Evolutionary conservation across 2,113 vertebrate species (phyloP).

Genomic region (Pelusios castaneus): DNA sequence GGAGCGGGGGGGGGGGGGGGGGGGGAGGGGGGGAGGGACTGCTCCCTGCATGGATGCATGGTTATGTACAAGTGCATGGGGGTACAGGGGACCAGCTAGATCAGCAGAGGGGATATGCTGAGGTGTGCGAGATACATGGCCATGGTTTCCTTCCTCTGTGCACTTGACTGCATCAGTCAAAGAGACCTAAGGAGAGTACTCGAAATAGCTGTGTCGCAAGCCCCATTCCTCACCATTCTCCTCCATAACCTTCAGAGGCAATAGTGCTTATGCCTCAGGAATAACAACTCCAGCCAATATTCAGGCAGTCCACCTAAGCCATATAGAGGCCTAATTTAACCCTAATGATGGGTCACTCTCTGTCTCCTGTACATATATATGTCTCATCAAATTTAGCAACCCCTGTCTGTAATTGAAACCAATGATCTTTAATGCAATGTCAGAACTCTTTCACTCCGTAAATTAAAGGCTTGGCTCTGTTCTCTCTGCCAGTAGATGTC

Average conservation of each 20-base stretch:
- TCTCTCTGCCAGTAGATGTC: constrained; percentile 50
- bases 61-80: too few relatives aligned
- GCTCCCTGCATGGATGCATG: background rate
- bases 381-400: background rate
- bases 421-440: background rate
- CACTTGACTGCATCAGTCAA: background rate
- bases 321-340: background rate
- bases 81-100: background rate
- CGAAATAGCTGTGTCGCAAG: background rate
- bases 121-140: too few relatives aligned
- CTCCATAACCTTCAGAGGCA: background rate
- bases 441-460: background rate
- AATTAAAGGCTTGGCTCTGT: background rate
- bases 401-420: background rate
- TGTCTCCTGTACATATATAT: background rate
- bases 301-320: background rate
- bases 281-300: background rate
- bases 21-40: too few relatives aligned
- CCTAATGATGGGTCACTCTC: background rate
- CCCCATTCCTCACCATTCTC: background rate
- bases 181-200: background rate
- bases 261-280: rapidly evolving
- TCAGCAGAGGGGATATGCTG: background rate
- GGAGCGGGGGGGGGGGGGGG: too few relatives aligned
- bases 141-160: background rate